phyloP scores from a whole-genome alignment of 1,140 invertebrate genomes.

The Papilio xuthus region DNA sequence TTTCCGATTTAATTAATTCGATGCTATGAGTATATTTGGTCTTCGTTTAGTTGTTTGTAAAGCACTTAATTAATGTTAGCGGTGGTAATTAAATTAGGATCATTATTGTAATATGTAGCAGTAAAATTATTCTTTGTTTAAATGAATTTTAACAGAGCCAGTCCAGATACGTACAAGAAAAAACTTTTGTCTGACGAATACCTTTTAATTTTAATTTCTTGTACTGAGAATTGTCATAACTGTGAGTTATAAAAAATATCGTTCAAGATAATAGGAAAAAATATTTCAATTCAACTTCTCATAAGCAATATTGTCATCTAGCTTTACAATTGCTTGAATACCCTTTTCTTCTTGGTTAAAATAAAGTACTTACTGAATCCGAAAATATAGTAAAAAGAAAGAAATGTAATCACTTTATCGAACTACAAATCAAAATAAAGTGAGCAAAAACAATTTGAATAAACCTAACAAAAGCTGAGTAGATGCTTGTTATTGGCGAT shows the following conservation, averaged over 20 bases:
- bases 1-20: constrained; percentile 38
- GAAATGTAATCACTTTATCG: constrained; percentile 30
- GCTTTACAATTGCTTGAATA: background rate
- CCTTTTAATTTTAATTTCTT: background rate
- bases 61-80: constrained; percentile 32
- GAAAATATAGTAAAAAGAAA: background rate
- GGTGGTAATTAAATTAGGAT: constrained; percentile 10
- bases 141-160: background rate
- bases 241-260: too few relatives aligned
- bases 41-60: constrained; percentile 35
- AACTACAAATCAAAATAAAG: constrained; percentile 39
- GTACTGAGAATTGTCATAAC: too few relatives aligned
- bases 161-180: background rate
- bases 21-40: constrained; percentile 26
- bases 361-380: background rate
- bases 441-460: constrained; percentile 51
- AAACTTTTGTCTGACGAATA: background rate
- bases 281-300: too few relatives aligned
- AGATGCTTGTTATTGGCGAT: constrained; percentile 50
- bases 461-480: constrained; percentile 50
- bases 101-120: background rate
- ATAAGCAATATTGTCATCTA: background rate
- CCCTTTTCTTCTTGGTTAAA: too few relatives aligned
- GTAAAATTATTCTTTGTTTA: background rate
- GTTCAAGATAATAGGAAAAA: too few relatives aligned